These are phyloP conservation scores for Remorina albescens DNA, from an alignment of 2,797 vertebrate genomes.

Conservation along the genomic window DNA sequence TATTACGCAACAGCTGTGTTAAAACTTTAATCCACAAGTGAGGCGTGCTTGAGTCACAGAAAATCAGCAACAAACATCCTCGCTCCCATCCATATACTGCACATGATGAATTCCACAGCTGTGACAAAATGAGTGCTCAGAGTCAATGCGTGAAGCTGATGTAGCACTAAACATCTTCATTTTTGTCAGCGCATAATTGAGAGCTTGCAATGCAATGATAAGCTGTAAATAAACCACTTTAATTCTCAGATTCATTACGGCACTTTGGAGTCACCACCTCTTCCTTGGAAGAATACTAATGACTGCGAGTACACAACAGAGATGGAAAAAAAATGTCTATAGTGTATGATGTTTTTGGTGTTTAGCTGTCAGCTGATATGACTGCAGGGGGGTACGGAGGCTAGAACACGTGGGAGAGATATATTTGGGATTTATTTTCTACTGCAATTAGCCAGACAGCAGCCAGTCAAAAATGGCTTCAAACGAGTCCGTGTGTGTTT, in stretches of 20 bases:
- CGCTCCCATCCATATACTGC: conserved; percentile 26
- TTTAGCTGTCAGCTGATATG: conserved; percentile 18
- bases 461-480: conserved; percentile 27
- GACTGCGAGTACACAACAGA: conserved; percentile 30
- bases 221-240: conserved; percentile 81
- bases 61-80: conserved; percentile 17
- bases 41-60: conserved; percentile 13
- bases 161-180: conserved; percentile 71
- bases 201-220: conserved; percentile 72
- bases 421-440: conserved; percentile 26
- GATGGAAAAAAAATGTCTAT: not conserved
- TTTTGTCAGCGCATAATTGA: conserved; percentile 75
- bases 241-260: conserved; percentile 77
- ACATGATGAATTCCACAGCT: conserved; percentile 18
- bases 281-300: conserved; percentile 63
- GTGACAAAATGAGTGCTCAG: conserved; percentile 43
- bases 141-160: conserved; percentile 32
- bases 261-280: conserved; percentile 48
- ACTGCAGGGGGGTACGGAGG: conserved; percentile 1
- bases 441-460: conserved; percentile 46
- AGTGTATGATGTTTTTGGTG: conserved; percentile 3
- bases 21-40: conserved; percentile 2
- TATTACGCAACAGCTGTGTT: not conserved
- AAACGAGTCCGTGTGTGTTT: conserved; percentile 27
- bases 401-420: conserved; percentile 9